These are phyloP conservation scores for Papilio helenus DNA, from an alignment of 1,140 invertebrate genomes.

Conservation along the genomic window DNA sequence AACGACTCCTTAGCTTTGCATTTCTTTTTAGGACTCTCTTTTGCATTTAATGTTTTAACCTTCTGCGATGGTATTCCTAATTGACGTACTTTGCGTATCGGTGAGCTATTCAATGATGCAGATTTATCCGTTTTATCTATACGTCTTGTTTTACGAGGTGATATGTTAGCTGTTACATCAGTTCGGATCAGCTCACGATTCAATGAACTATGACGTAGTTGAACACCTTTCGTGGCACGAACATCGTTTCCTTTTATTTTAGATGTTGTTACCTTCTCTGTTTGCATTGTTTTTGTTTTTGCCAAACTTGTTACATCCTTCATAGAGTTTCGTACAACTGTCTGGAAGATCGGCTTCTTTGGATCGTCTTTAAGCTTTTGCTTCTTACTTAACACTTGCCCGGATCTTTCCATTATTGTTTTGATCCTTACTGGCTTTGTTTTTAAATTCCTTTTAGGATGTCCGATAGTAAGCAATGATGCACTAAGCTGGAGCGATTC, in stretches of 20 bases:
- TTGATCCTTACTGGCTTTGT: constrained; percentile 69
- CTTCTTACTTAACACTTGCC: constrained; percentile 58
- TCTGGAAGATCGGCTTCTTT: constrained; percentile 78
- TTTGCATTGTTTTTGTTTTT: constrained; percentile 55
- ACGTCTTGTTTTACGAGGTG: constrained; percentile 75
- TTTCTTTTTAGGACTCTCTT: constrained; percentile 74
- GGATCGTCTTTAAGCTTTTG: constrained; percentile 63
- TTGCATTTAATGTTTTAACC: constrained; percentile 64
- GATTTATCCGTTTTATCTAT: constrained; percentile 80
- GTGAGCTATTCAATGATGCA: constrained; percentile 77
- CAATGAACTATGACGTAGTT: constrained; percentile 72
- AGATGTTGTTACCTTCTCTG: constrained; percentile 67
- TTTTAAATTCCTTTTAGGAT: constrained; percentile 68
- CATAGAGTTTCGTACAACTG: constrained; percentile 69
- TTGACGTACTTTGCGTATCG: constrained; percentile 78
- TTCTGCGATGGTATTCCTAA: constrained; percentile 69
- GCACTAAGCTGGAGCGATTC: constrained; percentile 51
- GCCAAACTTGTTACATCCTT: constrained; percentile 65
- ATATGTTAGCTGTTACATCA: constrained; percentile 68
- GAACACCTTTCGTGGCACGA: constrained; percentile 65
- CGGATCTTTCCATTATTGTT: constrained; percentile 71
- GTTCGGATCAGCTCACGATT: constrained; percentile 68
- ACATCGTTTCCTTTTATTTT: constrained; percentile 69
- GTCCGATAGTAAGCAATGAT: constrained; percentile 57
- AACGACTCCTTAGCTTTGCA: constrained; percentile 62